Percentiles rank a stretch among this genome's conserved stretches.
These are phyloP conservation scores for Theretra japonica DNA, from an alignment of 2,888 invertebrate genomes.

Conservation along the genomic window DNA sequence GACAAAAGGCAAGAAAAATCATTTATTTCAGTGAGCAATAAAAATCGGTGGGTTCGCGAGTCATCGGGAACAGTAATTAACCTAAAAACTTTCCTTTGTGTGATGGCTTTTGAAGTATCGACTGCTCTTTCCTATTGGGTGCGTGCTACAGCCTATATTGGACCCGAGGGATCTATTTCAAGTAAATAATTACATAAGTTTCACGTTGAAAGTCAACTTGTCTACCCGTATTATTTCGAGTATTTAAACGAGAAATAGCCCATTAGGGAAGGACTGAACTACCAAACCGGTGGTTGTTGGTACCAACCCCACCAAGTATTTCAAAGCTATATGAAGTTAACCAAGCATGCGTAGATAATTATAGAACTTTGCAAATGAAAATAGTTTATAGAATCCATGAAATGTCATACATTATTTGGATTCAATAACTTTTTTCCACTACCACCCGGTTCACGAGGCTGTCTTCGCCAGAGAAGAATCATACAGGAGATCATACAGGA, in stretches of 20 bases:
- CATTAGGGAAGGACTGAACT: too few species aligned
- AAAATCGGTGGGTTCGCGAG: conserved; percentile 51
- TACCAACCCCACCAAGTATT: too few species aligned
- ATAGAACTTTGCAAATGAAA: too few species aligned
- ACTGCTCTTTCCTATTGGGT: conserved; percentile 13
- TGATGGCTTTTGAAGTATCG: conserved; percentile 20
- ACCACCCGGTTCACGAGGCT: too few species aligned
- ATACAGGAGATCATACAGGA: too few species aligned
- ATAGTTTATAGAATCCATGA: too few species aligned
- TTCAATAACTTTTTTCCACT: too few species aligned
- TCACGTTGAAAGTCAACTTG: background rate
- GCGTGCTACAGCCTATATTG: conserved; percentile 4
- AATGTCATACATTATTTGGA: too few species aligned
- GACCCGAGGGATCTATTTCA: conserved; percentile 4
- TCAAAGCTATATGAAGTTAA: too few species aligned
- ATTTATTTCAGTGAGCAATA: conserved; percentile 48
- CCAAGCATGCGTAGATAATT: too few species aligned
- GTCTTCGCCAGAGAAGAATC: too few species aligned
- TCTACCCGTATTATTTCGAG: background rate
- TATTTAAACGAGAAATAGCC: background rate
- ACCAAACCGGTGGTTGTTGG: too few species aligned
- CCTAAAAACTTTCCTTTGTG: conserved; percentile 52
- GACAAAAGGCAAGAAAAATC: conserved; percentile 42
- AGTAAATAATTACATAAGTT: conserved; percentile 10
- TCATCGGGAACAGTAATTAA: conserved; percentile 58